A percentile compares a stretch with the other conserved stretches of the same genome.
Conservation (phyloP, 2,888 invertebrate species). For the Bimastos eiseni region DNA sequence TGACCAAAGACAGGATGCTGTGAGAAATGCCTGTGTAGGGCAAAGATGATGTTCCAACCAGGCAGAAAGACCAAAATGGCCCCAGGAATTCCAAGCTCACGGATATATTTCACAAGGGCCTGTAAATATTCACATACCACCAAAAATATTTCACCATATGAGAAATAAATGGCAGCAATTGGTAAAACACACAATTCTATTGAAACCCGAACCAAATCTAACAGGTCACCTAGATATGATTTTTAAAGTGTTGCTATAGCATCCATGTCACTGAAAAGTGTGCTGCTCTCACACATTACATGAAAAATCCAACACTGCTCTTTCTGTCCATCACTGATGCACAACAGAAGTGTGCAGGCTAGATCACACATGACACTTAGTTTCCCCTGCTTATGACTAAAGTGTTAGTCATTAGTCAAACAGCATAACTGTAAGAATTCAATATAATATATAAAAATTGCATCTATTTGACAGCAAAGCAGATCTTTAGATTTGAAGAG, state of each 20-base stretch:
- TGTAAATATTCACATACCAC: conserved; percentile 43
- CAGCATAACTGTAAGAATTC: too few species aligned
- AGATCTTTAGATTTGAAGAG: neutral
- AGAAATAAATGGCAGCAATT: neutral
- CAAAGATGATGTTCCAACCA: conserved; percentile 95
- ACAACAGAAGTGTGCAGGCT: neutral
- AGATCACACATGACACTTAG: neutral
- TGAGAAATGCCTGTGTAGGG: conserved; percentile 82
- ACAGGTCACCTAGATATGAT: neutral
- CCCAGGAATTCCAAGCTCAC: conserved; percentile 70
- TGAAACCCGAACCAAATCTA: neutral
- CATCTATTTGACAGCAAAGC: too few species aligned
- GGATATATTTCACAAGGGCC: conserved; percentile 69
- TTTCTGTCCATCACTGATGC: neutral
- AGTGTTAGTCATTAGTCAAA: too few species aligned
- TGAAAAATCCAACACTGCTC: neutral
- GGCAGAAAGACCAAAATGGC: conserved; percentile 91
- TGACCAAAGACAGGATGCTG: conserved; percentile 75
- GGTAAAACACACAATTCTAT: neutral
- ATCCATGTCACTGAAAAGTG: neutral
- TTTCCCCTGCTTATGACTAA: neutral
- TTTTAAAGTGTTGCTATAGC: neutral
- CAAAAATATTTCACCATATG: neutral
- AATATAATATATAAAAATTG: too few species aligned
- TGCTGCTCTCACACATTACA: neutral